Evolutionary conservation across 2,797 vertebrate genomes (phyloP).

Genomic region (Tapera naevia): DNA sequence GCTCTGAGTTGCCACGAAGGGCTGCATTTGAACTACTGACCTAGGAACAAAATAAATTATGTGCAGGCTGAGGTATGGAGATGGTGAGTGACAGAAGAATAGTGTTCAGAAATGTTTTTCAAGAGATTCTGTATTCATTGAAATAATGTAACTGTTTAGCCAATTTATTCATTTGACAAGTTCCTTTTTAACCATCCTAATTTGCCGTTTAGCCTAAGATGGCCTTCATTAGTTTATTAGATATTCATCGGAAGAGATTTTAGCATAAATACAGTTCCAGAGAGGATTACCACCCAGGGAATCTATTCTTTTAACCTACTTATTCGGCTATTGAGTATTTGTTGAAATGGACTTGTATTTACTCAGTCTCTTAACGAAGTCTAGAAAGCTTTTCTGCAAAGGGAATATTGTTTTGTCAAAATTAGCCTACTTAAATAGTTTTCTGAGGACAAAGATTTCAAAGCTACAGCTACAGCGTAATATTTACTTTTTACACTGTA

Average conservation of each 20-base stretch:
- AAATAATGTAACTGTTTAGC: conserved; percentile 54
- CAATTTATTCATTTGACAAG: conserved; percentile 55
- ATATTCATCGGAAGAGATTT: conserved; percentile 52
- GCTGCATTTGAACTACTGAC: conserved; percentile 53
- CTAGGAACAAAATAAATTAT: conserved; percentile 56
- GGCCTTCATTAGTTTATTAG: conserved; percentile 60
- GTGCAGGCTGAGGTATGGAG: conserved; percentile 43
- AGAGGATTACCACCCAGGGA: conserved; percentile 39
- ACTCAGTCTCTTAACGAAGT: conserved; percentile 61
- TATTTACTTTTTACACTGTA: conserved; percentile 65
- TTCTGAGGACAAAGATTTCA: conserved; percentile 68
- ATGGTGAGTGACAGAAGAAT: conserved; percentile 61
- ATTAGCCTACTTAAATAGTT: conserved; percentile 58
- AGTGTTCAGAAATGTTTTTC: conserved; percentile 37
- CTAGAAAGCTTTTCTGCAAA: conserved; percentile 45
- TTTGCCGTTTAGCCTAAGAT: conserved; percentile 55
- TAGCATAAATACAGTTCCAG: conserved; percentile 61
- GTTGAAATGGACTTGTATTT: conserved; percentile 50
- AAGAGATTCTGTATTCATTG: conserved; percentile 56
- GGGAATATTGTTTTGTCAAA: conserved; percentile 31
- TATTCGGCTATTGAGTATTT: conserved; percentile 3
- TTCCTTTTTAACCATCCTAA: conserved; percentile 58
- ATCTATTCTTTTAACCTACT: conserved; percentile 41
- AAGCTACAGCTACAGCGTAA: conserved; percentile 56
- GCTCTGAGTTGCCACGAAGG: neutral